Evolutionary conservation across 2,797 vertebrate species (phyloP).

Genomic region (Hypotaenidia philippensis): DNA sequence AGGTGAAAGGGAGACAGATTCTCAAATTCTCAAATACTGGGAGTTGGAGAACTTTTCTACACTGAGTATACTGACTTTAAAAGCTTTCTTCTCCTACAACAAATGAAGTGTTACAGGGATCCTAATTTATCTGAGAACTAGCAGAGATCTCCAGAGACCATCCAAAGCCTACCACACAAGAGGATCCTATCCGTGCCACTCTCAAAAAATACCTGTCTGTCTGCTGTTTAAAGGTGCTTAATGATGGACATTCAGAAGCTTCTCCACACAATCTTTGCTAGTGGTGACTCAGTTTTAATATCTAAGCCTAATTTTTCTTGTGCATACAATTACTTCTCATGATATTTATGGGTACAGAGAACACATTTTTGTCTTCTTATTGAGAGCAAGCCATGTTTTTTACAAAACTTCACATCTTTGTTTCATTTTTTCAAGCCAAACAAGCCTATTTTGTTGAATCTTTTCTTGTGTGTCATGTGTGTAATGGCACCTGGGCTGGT

Average conservation of each 20-base stretch:
- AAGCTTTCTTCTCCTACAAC: neutral
- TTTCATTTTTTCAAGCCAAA: neutral
- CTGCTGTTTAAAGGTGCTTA: neutral
- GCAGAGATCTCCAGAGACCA: neutral
- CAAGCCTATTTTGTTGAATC: neutral
- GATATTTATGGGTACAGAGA: neutral
- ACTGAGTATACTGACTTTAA: neutral
- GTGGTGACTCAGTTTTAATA: neutral
- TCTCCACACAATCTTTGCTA: neutral
- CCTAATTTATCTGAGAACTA: neutral
- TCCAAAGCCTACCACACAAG: neutral
- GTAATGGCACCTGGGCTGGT: too few relatives aligned
- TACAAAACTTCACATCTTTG: neutral
- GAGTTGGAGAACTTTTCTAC: neutral
- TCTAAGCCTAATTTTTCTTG: neutral
- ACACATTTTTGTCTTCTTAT: neutral
- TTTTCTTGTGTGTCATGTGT: neutral
- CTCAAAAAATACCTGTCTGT: neutral
- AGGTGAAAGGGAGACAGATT: neutral
- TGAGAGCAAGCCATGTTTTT: neutral
- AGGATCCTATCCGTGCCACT: neutral
- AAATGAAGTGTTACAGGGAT: neutral
- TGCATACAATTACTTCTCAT: neutral
- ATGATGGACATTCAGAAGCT: neutral
- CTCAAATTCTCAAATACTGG: neutral